Conservation (phyloP, 1,140 invertebrate species). For the Drosophila sp. region DNA sequence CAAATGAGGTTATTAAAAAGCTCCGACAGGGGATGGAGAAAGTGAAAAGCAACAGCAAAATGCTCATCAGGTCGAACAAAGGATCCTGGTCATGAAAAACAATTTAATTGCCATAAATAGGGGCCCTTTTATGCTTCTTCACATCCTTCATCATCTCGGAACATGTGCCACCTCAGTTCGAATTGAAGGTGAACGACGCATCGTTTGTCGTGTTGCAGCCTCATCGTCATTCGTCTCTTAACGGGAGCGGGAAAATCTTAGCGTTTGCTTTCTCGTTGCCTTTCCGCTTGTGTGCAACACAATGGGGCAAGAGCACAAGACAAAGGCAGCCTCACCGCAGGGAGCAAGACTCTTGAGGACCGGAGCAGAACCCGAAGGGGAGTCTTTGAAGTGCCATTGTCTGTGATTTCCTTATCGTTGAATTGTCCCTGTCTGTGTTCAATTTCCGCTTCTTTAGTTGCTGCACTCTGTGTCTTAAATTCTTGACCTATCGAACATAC, state of each 20-base stretch:
- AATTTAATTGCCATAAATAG: conserved; percentile 70
- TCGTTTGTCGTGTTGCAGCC: conserved; percentile 21
- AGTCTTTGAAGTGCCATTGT: conserved; percentile 11
- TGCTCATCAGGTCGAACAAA: conserved; percentile 51
- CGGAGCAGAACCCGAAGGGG: neutral
- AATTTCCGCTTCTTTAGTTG: conserved; percentile 20
- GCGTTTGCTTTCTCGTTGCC: conserved; percentile 27
- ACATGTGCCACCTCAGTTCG: conserved; percentile 2
- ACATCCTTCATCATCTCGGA: neutral
- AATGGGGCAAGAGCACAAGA: conserved; percentile 25
- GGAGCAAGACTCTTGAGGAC: neutral
- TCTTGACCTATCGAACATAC: conserved; percentile 34
- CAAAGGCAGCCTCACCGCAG: conserved; percentile 8
- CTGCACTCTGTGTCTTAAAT: neutral
- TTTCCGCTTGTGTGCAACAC: conserved; percentile 22
- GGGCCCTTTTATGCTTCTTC: conserved; percentile 28
- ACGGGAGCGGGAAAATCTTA: conserved; percentile 25
- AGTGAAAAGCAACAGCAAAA: conserved; percentile 32
- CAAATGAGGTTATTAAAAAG: conserved; percentile 51
- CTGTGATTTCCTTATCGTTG: conserved; percentile 24
- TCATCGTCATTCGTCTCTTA: conserved; percentile 12
- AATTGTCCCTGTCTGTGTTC: conserved; percentile 17
- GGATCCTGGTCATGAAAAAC: conserved; percentile 31
- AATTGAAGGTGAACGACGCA: conserved; percentile 20
- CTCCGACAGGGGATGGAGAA: neutral